Evolutionary conservation across 2,888 invertebrate species (phyloP).

Genomic region (Rhyacophila evoluta): DNA sequence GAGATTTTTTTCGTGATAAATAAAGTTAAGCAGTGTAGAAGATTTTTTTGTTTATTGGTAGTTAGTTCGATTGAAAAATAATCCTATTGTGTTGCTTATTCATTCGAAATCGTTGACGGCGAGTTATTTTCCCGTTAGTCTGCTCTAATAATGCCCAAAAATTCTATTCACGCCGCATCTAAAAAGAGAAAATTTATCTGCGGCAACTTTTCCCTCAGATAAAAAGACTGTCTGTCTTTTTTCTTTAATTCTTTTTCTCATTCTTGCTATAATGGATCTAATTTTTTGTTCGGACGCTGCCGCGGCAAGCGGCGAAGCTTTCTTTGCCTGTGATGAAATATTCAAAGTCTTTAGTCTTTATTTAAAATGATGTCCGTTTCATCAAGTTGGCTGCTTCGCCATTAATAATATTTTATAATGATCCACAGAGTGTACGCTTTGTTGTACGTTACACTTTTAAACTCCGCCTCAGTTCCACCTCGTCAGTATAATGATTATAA

Average conservation of each 20-base stretch:
- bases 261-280: conserved; percentile 53
- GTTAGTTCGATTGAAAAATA: conserved; percentile 16
- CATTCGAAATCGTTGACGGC: conserved; percentile 12
- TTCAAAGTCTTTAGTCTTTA: conserved; percentile 52
- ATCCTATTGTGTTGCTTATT: conserved; percentile 17
- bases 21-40: not conserved
- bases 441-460: conserved; percentile 30
- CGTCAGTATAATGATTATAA: conserved; percentile 14
- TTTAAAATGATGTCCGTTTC: conserved; percentile 54
- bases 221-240: conserved; percentile 48
- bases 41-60: not conserved
- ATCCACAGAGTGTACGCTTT: conserved; percentile 34
- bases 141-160: conserved; percentile 23
- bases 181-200: conserved; percentile 36
- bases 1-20: not conserved
- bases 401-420: conserved; percentile 50
- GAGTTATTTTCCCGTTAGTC: conserved; percentile 12
- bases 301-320: conserved; percentile 23
- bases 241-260: conserved; percentile 53
- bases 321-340: conserved; percentile 52
- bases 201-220: conserved; percentile 47
- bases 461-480: conserved; percentile 12
- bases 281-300: conserved; percentile 48
- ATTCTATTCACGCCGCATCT: conserved; percentile 43
- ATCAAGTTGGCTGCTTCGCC: conserved; percentile 48